A percentile compares a stretch with the other conserved stretches of the same genome.
Conservation (phyloP, 2,797 vertebrate genomes). For the Chaunax sp. region DNA sequence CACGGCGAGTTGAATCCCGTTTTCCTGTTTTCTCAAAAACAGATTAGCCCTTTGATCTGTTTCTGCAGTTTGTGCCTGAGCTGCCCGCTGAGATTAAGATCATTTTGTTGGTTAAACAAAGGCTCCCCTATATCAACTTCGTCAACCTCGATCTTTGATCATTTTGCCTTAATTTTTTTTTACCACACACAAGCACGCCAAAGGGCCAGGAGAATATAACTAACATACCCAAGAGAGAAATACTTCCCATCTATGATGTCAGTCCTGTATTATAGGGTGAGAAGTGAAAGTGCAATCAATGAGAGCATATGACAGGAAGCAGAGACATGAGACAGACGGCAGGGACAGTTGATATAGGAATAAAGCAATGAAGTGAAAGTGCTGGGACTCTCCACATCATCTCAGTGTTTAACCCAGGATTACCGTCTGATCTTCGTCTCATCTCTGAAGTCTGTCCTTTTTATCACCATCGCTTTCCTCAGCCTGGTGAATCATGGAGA, state of each 20-base stretch:
- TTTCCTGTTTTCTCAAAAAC: constrained; percentile 39
- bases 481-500: constrained; percentile 32
- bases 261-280: constrained; percentile 7
- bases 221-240: background rate
- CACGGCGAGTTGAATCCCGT: constrained; percentile 12
- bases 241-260: constrained; percentile 5
- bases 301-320: constrained; percentile 11
- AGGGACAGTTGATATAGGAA: constrained; percentile 19
- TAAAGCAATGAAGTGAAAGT: constrained; percentile 29
- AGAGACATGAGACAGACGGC: constrained; percentile 12
- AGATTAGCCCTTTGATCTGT: constrained; percentile 48
- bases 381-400: constrained; percentile 32
- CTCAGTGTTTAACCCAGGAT: constrained; percentile 58
- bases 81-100: constrained; percentile 43
- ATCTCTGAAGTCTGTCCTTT: constrained; percentile 37
- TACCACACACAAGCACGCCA: background rate
- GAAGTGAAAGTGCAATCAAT: constrained; percentile 25
- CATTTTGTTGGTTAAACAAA: constrained; percentile 41
- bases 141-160: constrained; percentile 30
- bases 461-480: constrained; percentile 10
- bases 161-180: constrained; percentile 20
- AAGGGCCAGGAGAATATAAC: constrained; percentile 2
- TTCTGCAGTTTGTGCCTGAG: constrained; percentile 27
- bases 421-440: constrained; percentile 40
- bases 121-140: constrained; percentile 21